Base-by-base conservation (phyloP, 1,140 invertebrate genomes). In the Scaptomyza pallida region DNA sequence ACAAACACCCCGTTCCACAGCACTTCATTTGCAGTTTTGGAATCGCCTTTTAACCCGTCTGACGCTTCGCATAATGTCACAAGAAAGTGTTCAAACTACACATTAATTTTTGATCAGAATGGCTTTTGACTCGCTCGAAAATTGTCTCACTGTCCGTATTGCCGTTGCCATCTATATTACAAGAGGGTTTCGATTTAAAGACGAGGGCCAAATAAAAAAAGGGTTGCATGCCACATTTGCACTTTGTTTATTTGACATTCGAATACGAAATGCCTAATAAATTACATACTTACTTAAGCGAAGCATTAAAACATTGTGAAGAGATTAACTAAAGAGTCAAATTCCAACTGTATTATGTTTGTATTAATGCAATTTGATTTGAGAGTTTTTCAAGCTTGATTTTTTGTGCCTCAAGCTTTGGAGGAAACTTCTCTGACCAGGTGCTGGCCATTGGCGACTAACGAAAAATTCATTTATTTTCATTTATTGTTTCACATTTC, bases 401-500 rank as follows among this genome's bases (percentile, higher is more conserved):
- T 72, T 82, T 78, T 75, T 68, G 63, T n/a, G 50, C 54, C 62
- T 59, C 17, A 43, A 55, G 47, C 30, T 57, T 57, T n/a, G 43
- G 8, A 45, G 26, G n/a, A n/a, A n/a, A n/a, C n/a, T 26, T 51
- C 40, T 61, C 33, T 61, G 26, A 30, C 15, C 59, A 41, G 63
- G 59, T 69, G 63, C 45, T 69, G 73, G 73, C 70, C 55, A 72
- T 68, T 72, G 48, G 76, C n/a, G n/a, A 71, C 69, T 77, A 72
- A 86, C 80, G n/a, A 89, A 79, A 90, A 90, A 86, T 90, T 90
- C 89, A 90, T 90, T 90, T 90, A 90, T 90, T 90, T 90, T 90
- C 89, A 90, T 90, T 90, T 90, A 90, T 90, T 90, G 89, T 90
- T 90, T 90, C 89, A 90, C 78, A 90, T 90, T 90, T 90, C 89